These are phyloP conservation scores for Enteromius unitaeniatus DNA, from an alignment of 2,797 vertebrate species.

Conservation along the genomic window DNA sequence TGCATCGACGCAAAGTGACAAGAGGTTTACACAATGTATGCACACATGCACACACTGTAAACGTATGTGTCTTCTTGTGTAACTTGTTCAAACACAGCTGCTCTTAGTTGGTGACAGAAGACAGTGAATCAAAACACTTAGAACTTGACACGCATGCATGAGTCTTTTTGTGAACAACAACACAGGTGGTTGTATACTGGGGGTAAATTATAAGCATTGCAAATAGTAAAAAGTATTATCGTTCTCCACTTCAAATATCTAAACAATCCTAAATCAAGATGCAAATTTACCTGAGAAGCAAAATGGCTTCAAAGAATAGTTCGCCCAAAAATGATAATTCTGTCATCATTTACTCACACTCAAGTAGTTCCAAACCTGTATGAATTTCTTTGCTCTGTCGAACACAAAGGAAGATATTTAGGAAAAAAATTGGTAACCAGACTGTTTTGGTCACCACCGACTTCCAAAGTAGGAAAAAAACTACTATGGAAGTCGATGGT, in stretches of 20 bases:
- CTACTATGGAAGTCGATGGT: too few species aligned
- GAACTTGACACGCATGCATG: background rate
- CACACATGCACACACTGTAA: slow-evolving; percentile 59
- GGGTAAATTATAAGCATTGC: slow-evolving; percentile 4
- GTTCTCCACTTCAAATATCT: slow-evolving; percentile 17
- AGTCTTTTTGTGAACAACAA: background rate
- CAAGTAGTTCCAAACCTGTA: too few species aligned
- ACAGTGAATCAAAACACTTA: slow-evolving; percentile 27
- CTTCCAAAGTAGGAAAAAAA: too few species aligned
- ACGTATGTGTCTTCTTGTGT: slow-evolving; percentile 50
- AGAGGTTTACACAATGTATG: slow-evolving; percentile 80
- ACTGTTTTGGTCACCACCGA: too few species aligned
- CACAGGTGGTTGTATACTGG: background rate
- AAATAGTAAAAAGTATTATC: slow-evolving; percentile 42
- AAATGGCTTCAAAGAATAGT: background rate
- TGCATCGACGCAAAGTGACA: slow-evolving; percentile 72
- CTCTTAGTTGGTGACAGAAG: slow-evolving; percentile 52
- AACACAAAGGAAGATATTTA: too few species aligned
- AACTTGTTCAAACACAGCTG: slow-evolving; percentile 62
- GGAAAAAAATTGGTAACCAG: too few species aligned
- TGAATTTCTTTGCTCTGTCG: too few species aligned
- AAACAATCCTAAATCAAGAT: slow-evolving; percentile 37
- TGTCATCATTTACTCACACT: too few species aligned
- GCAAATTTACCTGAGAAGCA: background rate
- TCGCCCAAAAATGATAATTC: too few species aligned